Evolutionary conservation across 2,888 invertebrate genomes (phyloP).

Genomic region (Agrilus mali): DNA sequence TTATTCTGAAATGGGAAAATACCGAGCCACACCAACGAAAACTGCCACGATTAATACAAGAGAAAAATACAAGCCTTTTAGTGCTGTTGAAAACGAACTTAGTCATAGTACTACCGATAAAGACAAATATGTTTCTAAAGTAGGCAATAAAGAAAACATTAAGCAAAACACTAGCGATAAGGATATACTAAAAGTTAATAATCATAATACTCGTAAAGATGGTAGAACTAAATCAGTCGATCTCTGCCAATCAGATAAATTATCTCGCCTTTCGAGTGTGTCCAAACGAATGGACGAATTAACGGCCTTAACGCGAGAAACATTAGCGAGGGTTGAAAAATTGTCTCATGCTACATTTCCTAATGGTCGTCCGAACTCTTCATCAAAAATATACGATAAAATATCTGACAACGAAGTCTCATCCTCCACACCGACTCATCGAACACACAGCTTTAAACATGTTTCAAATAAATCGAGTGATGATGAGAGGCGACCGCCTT

Average conservation of each 20-base stretch:
- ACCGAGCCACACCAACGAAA: conserved; percentile 12
- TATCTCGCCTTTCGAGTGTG: conserved; percentile 19
- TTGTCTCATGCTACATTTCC: conserved; percentile 34
- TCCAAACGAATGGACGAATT: conserved; percentile 50
- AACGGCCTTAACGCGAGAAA: conserved; percentile 51
- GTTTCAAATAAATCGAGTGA: not conserved
- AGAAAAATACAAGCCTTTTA: conserved; percentile 1
- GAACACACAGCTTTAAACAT: not conserved
- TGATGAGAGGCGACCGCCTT: conserved; percentile 21
- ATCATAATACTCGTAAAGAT: not conserved
- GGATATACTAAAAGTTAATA: not conserved
- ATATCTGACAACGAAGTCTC: conserved; percentile 3
- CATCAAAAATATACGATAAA: conserved; percentile 1
- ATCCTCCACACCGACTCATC: conserved; percentile 2
- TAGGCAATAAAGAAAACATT: conserved; percentile 16
- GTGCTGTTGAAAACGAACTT: too few relatives aligned
- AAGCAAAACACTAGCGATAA: conserved; percentile 10
- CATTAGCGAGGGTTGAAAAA: conserved; percentile 54
- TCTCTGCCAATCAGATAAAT: too few relatives aligned
- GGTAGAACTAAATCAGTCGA: not conserved
- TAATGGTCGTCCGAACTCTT: conserved; percentile 4
- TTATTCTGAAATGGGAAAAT: conserved; percentile 23
- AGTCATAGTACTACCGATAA: not conserved
- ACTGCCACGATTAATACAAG: conserved; percentile 1
- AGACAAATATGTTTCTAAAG: conserved; percentile 8